A percentile compares a stretch with the other conserved stretches of the same genome.
These are phyloP conservation scores for Notarius lentiginosus DNA, from an alignment of 2,113 vertebrate species.

Conservation along the genomic window DNA sequence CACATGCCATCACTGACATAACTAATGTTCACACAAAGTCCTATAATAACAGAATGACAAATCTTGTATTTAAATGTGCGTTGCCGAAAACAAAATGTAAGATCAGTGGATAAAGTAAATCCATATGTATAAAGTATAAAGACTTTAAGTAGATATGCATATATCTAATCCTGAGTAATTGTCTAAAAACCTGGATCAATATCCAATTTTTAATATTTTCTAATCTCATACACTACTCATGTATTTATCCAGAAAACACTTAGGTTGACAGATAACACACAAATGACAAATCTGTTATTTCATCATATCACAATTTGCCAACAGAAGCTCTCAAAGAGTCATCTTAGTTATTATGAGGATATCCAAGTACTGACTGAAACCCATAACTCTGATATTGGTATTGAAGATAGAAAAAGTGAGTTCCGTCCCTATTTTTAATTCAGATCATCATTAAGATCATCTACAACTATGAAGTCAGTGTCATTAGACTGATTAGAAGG, in stretches of 20 bases:
- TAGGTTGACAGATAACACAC: not conserved
- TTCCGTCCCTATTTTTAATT: not conserved
- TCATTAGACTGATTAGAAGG: not conserved
- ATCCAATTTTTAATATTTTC: not conserved
- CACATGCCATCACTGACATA: conserved; percentile 32
- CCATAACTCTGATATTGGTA: not conserved
- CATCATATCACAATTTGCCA: not conserved
- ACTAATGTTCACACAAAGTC: not conserved
- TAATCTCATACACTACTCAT: not conserved
- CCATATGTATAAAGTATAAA: not conserved
- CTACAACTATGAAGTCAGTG: not conserved
- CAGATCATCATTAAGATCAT: not conserved
- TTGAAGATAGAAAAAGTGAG: not conserved
- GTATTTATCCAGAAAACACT: not conserved
- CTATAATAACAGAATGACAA: not conserved
- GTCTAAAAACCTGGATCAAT: not conserved
- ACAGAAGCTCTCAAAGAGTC: not conserved
- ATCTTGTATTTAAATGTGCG: not conserved
- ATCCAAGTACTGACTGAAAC: not conserved
- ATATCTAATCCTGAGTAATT: not conserved
- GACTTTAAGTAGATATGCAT: not conserved
- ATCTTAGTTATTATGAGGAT: not conserved
- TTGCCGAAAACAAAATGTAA: not conserved
- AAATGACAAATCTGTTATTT: not conserved
- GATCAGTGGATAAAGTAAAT: not conserved